phyloP scores from a whole-genome alignment of 92 coral and sea anemone species.

The Phenganax stokvisi region DNA sequence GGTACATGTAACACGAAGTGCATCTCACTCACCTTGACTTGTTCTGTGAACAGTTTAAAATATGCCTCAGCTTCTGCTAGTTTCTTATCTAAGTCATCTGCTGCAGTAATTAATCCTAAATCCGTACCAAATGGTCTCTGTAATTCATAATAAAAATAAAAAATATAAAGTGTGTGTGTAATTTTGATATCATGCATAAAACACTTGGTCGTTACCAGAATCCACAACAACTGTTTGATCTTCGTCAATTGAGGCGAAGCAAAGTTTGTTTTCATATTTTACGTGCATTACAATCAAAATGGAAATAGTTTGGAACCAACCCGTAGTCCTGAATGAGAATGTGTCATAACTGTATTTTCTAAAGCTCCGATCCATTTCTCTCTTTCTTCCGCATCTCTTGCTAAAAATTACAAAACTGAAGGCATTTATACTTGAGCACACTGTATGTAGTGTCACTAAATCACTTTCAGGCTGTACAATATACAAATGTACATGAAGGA shows the following conservation, averaged over 20 bases:
- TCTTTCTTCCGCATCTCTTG: constrained; percentile 92
- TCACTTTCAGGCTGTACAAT: background rate
- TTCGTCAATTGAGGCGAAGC: no score
- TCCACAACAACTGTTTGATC: constrained; percentile 36
- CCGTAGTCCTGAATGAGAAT: constrained; percentile 56
- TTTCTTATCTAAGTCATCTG: constrained; percentile 80
- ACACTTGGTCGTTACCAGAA: background rate
- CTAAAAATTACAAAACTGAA: constrained; percentile 36
- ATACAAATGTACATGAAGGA: background rate
- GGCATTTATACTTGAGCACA: no score
- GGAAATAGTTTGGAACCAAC: constrained; percentile 51
- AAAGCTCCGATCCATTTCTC: constrained; percentile 86
- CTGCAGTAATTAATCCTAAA: constrained; percentile 46
- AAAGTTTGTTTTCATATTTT: no score
- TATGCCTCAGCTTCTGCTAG: constrained; percentile 94
- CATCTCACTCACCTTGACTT: constrained; percentile 62
- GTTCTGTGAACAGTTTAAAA: constrained; percentile 72
- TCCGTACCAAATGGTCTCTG: constrained; percentile 57
- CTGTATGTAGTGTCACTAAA: no score
- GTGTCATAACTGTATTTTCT: constrained; percentile 89
- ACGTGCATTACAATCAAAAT: no score
- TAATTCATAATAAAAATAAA: background rate
- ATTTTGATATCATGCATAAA: background rate
- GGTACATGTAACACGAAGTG: background rate
- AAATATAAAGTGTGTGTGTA: background rate